phyloP scores from a whole-genome alignment of 2,113 vertebrate species.

The Rhinopomastus cyanomelas region DNA sequence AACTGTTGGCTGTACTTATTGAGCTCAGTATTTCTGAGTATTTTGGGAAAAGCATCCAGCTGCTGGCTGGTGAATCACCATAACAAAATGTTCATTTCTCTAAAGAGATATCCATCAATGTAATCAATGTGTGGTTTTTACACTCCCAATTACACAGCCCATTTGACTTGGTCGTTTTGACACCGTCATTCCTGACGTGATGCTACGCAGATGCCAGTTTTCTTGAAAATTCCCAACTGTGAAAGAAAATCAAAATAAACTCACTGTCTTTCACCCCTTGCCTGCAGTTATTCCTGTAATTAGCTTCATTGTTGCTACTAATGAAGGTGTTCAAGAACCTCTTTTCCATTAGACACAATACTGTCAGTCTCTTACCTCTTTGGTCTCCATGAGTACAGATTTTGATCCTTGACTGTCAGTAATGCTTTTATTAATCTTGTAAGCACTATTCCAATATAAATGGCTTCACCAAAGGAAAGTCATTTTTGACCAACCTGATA shows the following conservation, averaged over 20 bases:
- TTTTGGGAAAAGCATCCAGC: conserved; percentile 23
- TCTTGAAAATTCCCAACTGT: background rate
- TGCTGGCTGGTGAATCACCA: conserved; percentile 41
- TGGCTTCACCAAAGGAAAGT: too few species aligned
- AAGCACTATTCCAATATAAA: background rate
- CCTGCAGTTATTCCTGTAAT: background rate
- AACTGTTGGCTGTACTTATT: background rate
- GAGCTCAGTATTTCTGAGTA: conserved; percentile 20
- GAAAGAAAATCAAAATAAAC: background rate
- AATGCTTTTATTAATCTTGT: background rate
- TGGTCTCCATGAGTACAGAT: background rate
- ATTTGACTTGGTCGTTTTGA: background rate
- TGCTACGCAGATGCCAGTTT: background rate
- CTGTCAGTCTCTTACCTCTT: background rate
- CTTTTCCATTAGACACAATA: background rate
- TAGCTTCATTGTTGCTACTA: background rate
- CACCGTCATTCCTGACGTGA: background rate
- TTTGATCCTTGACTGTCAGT: background rate
- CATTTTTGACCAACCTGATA: too few species aligned
- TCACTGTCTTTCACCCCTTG: background rate
- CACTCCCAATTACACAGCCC: background rate
- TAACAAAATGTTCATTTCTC: conserved; percentile 1
- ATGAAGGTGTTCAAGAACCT: background rate
- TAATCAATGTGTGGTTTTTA: background rate
- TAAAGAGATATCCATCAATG: background rate